Evolutionary conservation across 1,140 invertebrate species (phyloP).

Genomic region (Trigoniulus corallinus): DNA sequence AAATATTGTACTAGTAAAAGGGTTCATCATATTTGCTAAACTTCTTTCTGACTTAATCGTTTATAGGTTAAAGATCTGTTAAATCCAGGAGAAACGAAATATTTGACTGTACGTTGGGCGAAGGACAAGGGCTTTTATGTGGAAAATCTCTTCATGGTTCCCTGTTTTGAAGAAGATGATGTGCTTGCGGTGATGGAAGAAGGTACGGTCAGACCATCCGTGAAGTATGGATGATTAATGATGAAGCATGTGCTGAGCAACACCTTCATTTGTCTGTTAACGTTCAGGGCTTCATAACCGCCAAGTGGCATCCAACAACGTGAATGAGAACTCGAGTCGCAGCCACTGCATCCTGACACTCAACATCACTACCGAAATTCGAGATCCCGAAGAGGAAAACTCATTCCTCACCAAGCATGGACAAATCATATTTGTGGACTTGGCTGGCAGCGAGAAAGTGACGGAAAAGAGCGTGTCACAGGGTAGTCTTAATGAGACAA

Average conservation of each 20-base stretch:
- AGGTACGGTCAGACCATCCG: conserved; percentile 47
- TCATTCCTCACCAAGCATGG: conserved; percentile 71
- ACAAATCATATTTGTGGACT: conserved; percentile 87
- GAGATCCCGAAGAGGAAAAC: conserved; percentile 42
- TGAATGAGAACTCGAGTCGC: conserved; percentile 90
- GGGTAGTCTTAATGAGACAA: conserved; percentile 79
- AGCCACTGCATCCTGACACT: conserved; percentile 90
- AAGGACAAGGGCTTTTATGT: conserved; percentile 89
- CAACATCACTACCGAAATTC: conserved; percentile 52
- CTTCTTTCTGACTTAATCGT: conserved; percentile 5
- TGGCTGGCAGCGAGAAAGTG: conserved; percentile 87
- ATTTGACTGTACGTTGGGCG: conserved; percentile 76
- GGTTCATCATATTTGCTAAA: too few relatives aligned
- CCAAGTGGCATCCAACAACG: conserved; percentile 71
- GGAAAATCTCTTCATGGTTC: conserved; percentile 85
- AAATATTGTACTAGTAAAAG: too few relatives aligned
- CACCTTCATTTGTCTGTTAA: conserved; percentile 33
- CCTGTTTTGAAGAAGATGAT: conserved; percentile 87
- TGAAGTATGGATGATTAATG: too few relatives aligned
- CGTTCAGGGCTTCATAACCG: conserved; percentile 59
- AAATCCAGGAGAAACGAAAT: conserved; percentile 63
- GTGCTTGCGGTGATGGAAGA: conserved; percentile 84
- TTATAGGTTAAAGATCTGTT: conserved; percentile 79
- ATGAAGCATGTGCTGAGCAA: too few relatives aligned
- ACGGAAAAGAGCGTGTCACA: conserved; percentile 83